These are phyloP conservation scores for Syngnathus scovelli DNA, from an alignment of 2,113 vertebrate genomes.

Conservation along the genomic window DNA sequence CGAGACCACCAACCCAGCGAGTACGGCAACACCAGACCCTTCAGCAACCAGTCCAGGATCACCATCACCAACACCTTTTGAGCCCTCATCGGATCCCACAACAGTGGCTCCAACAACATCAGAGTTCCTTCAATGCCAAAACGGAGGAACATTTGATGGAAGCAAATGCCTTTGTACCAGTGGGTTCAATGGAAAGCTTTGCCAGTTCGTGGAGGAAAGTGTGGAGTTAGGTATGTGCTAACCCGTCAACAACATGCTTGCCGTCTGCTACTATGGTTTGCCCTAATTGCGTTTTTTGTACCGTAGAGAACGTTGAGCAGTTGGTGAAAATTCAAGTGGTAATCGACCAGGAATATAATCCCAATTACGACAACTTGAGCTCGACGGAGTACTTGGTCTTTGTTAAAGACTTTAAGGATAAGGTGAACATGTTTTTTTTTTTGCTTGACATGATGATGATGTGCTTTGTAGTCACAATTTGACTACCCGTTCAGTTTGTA, in stretches of 20 bases:
- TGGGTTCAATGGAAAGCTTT: background rate
- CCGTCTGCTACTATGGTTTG: background rate
- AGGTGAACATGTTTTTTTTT: background rate
- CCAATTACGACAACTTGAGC: background rate
- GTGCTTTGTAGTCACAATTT: too few relatives aligned
- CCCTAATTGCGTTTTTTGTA: background rate
- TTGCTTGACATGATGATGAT: too few relatives aligned
- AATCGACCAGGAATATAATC: background rate
- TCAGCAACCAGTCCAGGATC: background rate
- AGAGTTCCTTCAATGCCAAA: background rate
- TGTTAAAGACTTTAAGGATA: background rate
- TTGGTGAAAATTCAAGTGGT: slow-evolving; percentile 1
- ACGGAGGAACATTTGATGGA: slow-evolving; percentile 17
- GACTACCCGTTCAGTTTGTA: background rate
- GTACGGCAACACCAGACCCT: background rate
- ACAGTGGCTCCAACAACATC: background rate
- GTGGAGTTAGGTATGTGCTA: background rate
- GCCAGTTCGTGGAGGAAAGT: background rate
- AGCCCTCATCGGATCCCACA: background rate
- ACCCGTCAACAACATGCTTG: background rate
- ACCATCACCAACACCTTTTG: background rate
- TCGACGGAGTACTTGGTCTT: slow-evolving; percentile 8
- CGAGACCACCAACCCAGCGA: too few relatives aligned
- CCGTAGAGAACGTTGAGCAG: background rate
- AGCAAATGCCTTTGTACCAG: background rate